Conservation (phyloP, 2,888 invertebrate genomes). For the Caenorhabditis japonica region DNA sequence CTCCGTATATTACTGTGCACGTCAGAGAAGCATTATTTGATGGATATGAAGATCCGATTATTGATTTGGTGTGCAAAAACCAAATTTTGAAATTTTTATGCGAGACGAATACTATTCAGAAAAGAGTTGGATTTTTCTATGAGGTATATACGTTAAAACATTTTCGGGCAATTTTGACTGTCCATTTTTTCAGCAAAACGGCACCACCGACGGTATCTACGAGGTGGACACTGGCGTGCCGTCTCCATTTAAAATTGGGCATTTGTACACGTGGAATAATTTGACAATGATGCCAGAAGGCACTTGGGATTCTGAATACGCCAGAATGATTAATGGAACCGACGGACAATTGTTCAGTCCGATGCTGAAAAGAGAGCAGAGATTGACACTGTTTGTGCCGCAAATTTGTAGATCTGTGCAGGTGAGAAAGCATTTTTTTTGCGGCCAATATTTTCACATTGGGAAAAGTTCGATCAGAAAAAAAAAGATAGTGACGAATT, state of each 20-base stretch:
- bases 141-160: too few species aligned
- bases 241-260: conserved; percentile 62
- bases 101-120: conserved; percentile 62
- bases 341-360: conserved; percentile 75
- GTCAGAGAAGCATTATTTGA: conserved; percentile 72
- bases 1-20: conserved; percentile 44
- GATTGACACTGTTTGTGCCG: conserved; percentile 65
- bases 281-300: conserved; percentile 58
- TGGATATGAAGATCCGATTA: conserved; percentile 72
- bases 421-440: too few species aligned
- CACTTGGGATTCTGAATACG: conserved; percentile 68
- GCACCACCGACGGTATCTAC: conserved; percentile 71
- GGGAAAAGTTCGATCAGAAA: too few species aligned
- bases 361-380: conserved; percentile 51
- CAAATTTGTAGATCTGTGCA: conserved; percentile 67
- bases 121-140: conserved; percentile 74
- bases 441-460: too few species aligned
- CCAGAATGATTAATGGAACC: conserved; percentile 72
- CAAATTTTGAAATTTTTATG: conserved; percentile 62
- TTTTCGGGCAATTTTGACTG: too few species aligned
- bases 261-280: conserved; percentile 72
- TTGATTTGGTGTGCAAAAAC: conserved; percentile 60
- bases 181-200: conserved; percentile 68
- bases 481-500: too few species aligned
- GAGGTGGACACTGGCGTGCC: conserved; percentile 70